Conservation (phyloP, 2,797 vertebrate genomes). For the Lophotriccus pileatus region DNA sequence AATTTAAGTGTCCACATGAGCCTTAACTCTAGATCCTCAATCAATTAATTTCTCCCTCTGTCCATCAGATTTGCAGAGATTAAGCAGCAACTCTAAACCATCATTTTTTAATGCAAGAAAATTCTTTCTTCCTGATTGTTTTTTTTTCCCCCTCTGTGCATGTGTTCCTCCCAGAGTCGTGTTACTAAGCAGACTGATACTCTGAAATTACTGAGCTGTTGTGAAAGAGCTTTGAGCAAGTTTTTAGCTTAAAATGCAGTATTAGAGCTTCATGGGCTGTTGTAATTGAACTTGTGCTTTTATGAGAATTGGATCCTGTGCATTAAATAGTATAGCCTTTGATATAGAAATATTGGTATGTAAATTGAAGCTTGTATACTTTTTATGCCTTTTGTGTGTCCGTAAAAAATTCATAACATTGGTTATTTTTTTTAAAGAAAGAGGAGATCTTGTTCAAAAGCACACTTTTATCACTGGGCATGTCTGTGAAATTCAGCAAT, state of each 20-base stretch:
- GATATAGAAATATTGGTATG: neutral
- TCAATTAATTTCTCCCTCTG: neutral
- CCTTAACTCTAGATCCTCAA: neutral
- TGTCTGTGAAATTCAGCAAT: conserved; percentile 40
- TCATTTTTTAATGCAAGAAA: neutral
- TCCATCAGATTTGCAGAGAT: neutral
- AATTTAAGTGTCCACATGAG: neutral
- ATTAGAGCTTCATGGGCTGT: neutral
- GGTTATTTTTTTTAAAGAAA: neutral
- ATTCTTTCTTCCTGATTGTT: neutral
- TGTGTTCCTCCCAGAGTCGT: neutral
- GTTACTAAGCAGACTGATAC: neutral
- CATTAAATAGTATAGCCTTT: conserved; percentile 2
- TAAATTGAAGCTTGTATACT: neutral
- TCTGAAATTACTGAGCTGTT: conserved; percentile 11
- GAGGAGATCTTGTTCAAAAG: neutral
- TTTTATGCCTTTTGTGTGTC: conserved; percentile 21
- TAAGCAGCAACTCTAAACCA: neutral
- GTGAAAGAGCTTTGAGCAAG: conserved; percentile 2
- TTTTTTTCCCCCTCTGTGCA: neutral
- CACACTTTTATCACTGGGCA: neutral
- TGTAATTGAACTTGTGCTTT: conserved; percentile 12
- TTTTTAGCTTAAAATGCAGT: conserved; percentile 20
- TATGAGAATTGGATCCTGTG: conserved; percentile 3
- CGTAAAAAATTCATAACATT: conserved; percentile 2